Evolutionary conservation across 2,888 invertebrate species (phyloP).

Genomic region (Dinocampus coccinellae): DNA sequence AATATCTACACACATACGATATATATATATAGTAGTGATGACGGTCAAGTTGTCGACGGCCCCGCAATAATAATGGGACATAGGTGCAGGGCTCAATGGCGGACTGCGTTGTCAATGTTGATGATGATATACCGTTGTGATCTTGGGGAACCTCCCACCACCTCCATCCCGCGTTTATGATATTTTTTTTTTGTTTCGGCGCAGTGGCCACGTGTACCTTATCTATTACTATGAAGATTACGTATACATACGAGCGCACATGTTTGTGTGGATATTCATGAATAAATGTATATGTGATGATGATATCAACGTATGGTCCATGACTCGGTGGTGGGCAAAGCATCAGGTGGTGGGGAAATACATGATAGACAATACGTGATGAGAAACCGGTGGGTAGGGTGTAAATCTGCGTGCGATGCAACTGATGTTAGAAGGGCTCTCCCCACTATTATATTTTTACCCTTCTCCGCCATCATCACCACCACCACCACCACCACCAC

Average conservation of each 20-base stretch:
- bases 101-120: conserved; percentile 61
- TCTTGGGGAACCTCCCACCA: conserved; percentile 50
- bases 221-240: too few relatives aligned
- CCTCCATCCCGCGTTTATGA: neutral
- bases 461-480: too few relatives aligned
- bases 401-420: conserved; percentile 22
- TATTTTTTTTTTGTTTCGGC: neutral
- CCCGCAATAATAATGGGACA: conserved; percentile 40
- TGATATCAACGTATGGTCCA: too few relatives aligned
- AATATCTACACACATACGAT: neutral
- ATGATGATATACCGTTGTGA: conserved; percentile 67
- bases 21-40: conserved; percentile 8
- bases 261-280: too few relatives aligned
- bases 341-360: conserved; percentile 7
- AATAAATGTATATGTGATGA: too few relatives aligned
- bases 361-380: conserved; percentile 31
- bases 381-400: conserved; percentile 44
- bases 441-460: conserved; percentile 56
- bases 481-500: too few relatives aligned
- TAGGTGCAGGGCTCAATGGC: conserved; percentile 47
- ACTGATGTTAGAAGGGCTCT: conserved; percentile 38
- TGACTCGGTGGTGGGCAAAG: neutral
- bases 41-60: conserved; percentile 36
- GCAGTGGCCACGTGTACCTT: neutral
- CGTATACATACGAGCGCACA: too few relatives aligned